Evolutionary conservation across 2,888 invertebrate genomes (phyloP), one percentile per base, ranked within the genome.

Genomic region (Allolobophora icterica): DNA sequence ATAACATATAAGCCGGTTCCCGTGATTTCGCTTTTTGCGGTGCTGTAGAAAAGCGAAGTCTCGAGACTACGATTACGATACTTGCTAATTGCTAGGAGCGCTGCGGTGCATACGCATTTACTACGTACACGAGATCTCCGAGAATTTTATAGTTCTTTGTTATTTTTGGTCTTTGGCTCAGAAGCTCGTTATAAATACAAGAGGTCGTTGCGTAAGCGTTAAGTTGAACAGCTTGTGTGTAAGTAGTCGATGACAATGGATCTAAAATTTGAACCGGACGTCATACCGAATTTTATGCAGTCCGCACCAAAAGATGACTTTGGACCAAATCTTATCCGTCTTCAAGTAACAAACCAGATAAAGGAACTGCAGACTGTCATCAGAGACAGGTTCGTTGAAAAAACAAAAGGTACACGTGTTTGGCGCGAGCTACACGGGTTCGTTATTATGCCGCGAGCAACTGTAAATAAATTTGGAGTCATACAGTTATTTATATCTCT

Each of bases 331-430:
- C 93, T 94, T 38, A 94, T 94, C 90, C 92, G 92, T 40, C 90
- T 95, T 89, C 93, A 93, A 92, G 92, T 93, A 33, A 95, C 95
- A 83, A 95, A 95, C 91, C 95, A 95, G 92, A 93, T 95, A 71
- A 93, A 94, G 89, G 95, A 96, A 93, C 94, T 96, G n/a, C 96
- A 96, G 93, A 96, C 96, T 30, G 95, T 96, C 58, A 94, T 96
- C 58, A 93, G 96, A 91, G 96, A 96, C 93, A 96, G 94, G 96
- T 96, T 93, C 94, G 94, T 58, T 40, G n/a, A n/a, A 11, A 87
- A 87, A n/a, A 34, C n/a, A 33, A 35, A 33, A 34, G 21, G 35
- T 35, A n/a, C 87, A 87, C 87, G 87, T 87, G 87, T 38, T 71
- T 71, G 52, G 71, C 30, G 30, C 30, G 8, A n/a, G 71, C n/a